Percentiles rank a stretch among this genome's conserved stretches.
These are phyloP conservation scores for Grapholita molesta DNA, from an alignment of 1,140 invertebrate genomes.

Conservation along the genomic window DNA sequence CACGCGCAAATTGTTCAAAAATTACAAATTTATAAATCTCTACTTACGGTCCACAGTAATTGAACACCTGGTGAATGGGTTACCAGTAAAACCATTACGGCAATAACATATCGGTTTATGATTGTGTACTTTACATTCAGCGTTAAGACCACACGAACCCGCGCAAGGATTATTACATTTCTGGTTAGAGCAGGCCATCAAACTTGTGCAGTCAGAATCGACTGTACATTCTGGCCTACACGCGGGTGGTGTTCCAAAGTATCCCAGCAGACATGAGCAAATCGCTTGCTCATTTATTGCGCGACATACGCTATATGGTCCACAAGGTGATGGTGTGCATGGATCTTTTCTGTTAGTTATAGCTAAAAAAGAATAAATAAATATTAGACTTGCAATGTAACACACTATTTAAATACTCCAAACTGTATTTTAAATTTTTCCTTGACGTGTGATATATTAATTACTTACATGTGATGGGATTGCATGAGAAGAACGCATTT, in stretches of 20 bases:
- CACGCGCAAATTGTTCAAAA: slow-evolving; percentile 42
- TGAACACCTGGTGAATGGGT: slow-evolving; percentile 78
- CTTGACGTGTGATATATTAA: slow-evolving; percentile 21
- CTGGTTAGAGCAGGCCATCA: slow-evolving; percentile 90
- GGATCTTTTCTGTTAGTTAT: slow-evolving; percentile 69
- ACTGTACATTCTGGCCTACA: slow-evolving; percentile 85
- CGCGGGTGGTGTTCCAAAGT: slow-evolving; percentile 84
- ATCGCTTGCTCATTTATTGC: slow-evolving; percentile 80
- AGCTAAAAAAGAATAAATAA: slow-evolving; percentile 40
- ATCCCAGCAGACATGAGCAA: slow-evolving; percentile 85
- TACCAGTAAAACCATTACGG: slow-evolving; percentile 78
- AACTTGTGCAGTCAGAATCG: slow-evolving; percentile 87
- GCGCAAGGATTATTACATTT: slow-evolving; percentile 89
- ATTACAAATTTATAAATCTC: not conserved
- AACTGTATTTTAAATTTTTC: not conserved
- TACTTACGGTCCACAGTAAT: slow-evolving; percentile 49
- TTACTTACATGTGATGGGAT: slow-evolving; percentile 50
- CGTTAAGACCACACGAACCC: slow-evolving; percentile 84
- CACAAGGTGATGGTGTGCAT: slow-evolving; percentile 81
- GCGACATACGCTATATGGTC: slow-evolving; percentile 84
- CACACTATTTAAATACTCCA: not conserved
- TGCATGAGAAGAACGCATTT: slow-evolving; percentile 80
- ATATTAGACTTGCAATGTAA: not conserved
- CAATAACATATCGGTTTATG: slow-evolving; percentile 84
- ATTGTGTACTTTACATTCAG: slow-evolving; percentile 80